A percentile compares a stretch with the other conserved stretches of the same genome.
These are phyloP conservation scores for Tiliacea citrago DNA, from an alignment of 2,888 invertebrate species.

Conservation along the genomic window DNA sequence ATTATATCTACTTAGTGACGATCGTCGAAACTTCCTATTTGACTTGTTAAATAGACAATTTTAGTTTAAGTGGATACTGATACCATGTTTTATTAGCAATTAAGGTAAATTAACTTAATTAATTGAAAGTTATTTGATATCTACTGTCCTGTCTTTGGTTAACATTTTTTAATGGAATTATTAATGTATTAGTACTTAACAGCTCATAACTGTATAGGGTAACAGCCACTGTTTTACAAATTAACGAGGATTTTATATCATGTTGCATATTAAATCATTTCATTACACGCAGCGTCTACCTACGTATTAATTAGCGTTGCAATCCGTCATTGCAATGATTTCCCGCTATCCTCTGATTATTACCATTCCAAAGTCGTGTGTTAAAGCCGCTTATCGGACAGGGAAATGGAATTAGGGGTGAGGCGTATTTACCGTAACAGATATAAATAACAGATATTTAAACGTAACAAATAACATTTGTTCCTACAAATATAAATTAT, in stretches of 20 bases:
- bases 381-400: background rate
- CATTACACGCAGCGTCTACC: too few relatives aligned
- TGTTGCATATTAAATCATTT: background rate
- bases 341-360: background rate
- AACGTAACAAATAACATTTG: too few relatives aligned
- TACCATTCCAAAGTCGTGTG: background rate
- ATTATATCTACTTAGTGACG: slow-evolving; percentile 12
- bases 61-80: slow-evolving; percentile 52
- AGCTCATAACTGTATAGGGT: background rate
- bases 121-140: slow-evolving; percentile 55
- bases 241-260: slow-evolving; percentile 7
- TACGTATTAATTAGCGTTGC: background rate
- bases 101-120: slow-evolving; percentile 60
- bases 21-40: slow-evolving; percentile 37
- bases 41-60: slow-evolving; percentile 53
- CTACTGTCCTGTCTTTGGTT: slow-evolving; percentile 18
- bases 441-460: too few relatives aligned
- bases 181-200: slow-evolving; percentile 13
- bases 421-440: too few relatives aligned
- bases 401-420: background rate
- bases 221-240: background rate
- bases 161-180: slow-evolving; percentile 28
- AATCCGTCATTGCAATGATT: background rate
- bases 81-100: slow-evolving; percentile 59
- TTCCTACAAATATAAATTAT: too few relatives aligned